Evolutionary conservation across 2,888 invertebrate species (phyloP).

Genomic region (Atrina japonica): DNA sequence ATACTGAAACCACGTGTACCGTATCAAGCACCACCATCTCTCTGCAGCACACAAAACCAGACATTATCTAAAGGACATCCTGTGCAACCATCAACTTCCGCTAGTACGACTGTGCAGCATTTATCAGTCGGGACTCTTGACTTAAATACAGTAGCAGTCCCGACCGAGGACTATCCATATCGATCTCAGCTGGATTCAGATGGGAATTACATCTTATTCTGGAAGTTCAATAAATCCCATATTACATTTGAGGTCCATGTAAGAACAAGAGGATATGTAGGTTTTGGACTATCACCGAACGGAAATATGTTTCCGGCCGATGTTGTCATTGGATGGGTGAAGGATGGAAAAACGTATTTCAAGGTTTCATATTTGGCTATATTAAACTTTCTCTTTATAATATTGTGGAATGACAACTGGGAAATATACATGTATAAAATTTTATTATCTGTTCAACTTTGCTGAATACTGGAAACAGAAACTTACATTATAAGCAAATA

Average conservation of each 20-base stretch:
- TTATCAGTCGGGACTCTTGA: background rate
- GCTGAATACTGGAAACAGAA: no score
- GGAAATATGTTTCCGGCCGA: slow-evolving; percentile 91
- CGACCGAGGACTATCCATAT: slow-evolving; percentile 37
- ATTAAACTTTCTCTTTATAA: no score
- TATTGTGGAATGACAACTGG: no score
- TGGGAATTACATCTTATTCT: slow-evolving; percentile 46
- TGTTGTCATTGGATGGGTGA: slow-evolving; percentile 93
- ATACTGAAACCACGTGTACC: no score
- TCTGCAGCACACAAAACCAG: no score
- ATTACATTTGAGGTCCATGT: slow-evolving; percentile 55
- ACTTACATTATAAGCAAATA: no score
- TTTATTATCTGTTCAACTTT: no score
- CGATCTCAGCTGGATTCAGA: slow-evolving; percentile 32
- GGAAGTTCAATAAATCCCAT: slow-evolving; percentile 47
- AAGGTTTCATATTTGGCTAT: slow-evolving; percentile 44
- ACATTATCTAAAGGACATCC: no score
- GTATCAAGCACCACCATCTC: no score
- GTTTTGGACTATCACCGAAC: slow-evolving; percentile 91
- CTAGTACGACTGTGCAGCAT: background rate
- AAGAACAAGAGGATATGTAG: slow-evolving; percentile 86
- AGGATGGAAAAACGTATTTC: slow-evolving; percentile 49
- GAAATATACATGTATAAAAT: no score
- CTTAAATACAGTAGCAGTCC: slow-evolving; percentile 1
- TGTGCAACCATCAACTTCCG: background rate